These are phyloP conservation scores for Myotis daubentonii DNA, from an alignment of 2,797 vertebrate species.

Conservation along the genomic window DNA sequence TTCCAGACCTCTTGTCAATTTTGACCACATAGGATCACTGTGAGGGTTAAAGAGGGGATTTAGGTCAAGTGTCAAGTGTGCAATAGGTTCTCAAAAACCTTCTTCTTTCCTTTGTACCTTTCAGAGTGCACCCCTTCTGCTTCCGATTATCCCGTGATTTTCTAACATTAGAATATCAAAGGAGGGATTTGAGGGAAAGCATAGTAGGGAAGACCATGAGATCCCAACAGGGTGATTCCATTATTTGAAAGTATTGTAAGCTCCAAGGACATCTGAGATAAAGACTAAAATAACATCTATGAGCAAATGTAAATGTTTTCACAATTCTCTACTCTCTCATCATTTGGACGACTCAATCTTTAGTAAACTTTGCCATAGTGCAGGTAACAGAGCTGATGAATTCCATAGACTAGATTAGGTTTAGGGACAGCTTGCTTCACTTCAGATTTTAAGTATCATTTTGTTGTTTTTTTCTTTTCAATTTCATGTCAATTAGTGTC, in stretches of 20 bases:
- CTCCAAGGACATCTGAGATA: conserved; percentile 4
- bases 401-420: neutral
- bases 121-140: neutral
- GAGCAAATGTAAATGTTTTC: conserved; percentile 1
- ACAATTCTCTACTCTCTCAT: neutral
- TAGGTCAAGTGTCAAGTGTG: neutral
- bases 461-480: neutral
- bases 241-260: conserved; percentile 30
- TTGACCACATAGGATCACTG: neutral
- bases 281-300: neutral
- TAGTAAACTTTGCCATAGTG: neutral
- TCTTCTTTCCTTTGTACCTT: neutral
- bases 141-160: conserved; percentile 13
- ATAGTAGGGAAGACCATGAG: neutral
- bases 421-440: neutral
- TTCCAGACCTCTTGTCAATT: neutral
- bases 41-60: neutral
- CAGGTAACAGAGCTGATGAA: neutral
- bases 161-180: neutral
- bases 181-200: neutral
- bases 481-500: neutral
- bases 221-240: neutral
- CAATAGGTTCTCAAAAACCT: neutral
- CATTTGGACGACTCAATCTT: conserved; percentile 4
- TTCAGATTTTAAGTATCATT: conserved; percentile 1